A percentile compares a stretch with the other conserved stretches of the same genome.
Conservation (phyloP, 1,140 invertebrate genomes). For the Orchestia grillus region DNA sequence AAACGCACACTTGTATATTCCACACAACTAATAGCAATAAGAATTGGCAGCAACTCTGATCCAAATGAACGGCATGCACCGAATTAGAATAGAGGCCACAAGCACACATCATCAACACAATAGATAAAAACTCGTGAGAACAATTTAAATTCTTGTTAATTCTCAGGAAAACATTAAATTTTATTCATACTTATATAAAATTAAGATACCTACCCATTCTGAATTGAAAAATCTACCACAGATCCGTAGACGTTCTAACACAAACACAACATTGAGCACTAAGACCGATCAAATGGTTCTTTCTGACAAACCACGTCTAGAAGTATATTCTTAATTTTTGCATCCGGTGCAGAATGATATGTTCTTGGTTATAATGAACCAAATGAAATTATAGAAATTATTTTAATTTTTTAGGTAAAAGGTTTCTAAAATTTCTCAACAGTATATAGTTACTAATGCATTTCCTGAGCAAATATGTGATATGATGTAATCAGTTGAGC, state of each 20-base stretch:
- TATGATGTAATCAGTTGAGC: no score
- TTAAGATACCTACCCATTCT: not conserved
- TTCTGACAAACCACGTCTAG: not conserved
- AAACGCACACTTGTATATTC: no score
- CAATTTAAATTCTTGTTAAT: not conserved
- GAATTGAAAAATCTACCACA: not conserved
- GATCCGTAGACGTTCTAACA: not conserved
- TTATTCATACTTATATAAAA: not conserved
- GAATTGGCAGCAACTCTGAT: not conserved
- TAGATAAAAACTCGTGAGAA: not conserved
- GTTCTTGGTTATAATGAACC: not conserved
- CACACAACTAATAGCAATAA: no score
- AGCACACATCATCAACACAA: not conserved
- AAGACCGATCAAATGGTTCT: not conserved
- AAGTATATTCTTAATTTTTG: not conserved
- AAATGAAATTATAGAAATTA: not conserved
- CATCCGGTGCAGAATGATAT: not conserved
- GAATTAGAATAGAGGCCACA: not conserved
- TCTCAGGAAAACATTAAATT: not conserved
- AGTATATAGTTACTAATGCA: no score
- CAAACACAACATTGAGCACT: not conserved
- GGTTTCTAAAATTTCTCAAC: no score
- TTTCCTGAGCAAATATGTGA: no score
- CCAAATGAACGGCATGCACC: not conserved
- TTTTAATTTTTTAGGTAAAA: no score